Base-by-base conservation (phyloP, 1,140 invertebrate genomes). In the Drosophila bipectinata region DNA sequence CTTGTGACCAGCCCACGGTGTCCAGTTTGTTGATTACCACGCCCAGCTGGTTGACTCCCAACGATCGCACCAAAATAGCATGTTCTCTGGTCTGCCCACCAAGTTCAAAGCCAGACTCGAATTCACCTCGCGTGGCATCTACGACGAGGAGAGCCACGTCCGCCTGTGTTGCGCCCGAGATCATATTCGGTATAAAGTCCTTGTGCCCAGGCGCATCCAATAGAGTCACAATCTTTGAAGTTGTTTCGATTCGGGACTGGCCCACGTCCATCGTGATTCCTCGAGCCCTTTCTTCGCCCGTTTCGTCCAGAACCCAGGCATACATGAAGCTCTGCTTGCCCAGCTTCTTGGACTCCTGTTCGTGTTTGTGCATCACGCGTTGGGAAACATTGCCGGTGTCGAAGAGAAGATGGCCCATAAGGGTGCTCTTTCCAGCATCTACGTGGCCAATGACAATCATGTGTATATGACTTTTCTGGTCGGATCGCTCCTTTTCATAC, bases 131-230 rank as follows among this genome's bases (percentile, higher is more conserved):
- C 0, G 96, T 97, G 8, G 98, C 97, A 94, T 99, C 98, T 1
- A 99, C 97, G 0, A 99, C 99, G 12, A 99, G 93, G 39, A 99
- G 93, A 30, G 98, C 98, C 6, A 98, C 98, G 93, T 99, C 99
- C 26, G 99, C 98, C 93, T 99, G 98, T 9, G 98, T 97, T 26
- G 98, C 98, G 49, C 98, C 98, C 30, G 96, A 98, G 62, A 99
- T 99, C 98, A 99, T 99, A 89, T 99, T 99, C 1, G 99, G 98
- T 89, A 99, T 99, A 90, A 99, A 99, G 92, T 99, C 95, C 93
- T 96, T 98, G 92, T 99, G 99, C 0, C 99, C 99, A 3, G 99
- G 99, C 53, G 98, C 98, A 94, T 99, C 99, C 18, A 99, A 92
- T 47, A 99, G 92, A 4, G 96, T 97, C 1, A 93, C 92, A 52